Base-by-base conservation (phyloP, 2,113 vertebrate genomes). In the Eolophus roseicapilla region DNA sequence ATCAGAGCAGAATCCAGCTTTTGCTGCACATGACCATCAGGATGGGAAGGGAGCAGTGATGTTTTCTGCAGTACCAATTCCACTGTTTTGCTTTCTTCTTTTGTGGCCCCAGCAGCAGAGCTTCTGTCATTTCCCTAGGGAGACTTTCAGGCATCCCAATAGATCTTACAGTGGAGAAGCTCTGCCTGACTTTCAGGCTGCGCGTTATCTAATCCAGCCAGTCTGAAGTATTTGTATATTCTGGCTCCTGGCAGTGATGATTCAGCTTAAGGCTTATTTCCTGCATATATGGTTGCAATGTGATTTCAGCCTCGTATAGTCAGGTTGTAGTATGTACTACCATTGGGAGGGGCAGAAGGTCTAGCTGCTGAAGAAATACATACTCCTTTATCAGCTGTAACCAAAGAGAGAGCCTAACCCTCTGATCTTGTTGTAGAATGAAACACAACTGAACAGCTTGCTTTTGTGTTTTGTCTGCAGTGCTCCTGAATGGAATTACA, bases 401-500 rank as follows among this genome's bases (percentile, higher is more conserved):
- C 46, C 2, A 1, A 53, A 59, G 27, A 62, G 7, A 55, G 31
- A 78, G 28, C n/a, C 73, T 62, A 83, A 47, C 46, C 49, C n/a
- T 75, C 86, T 81, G 62, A 91, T 64, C 31, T 82, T 11, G 1
- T 65, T 31, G 41, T 19, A 59, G 77, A 85, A 57, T 53, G 49
- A 93, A 83, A 79, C 27, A n/a, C n/a, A 76, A 37, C 71, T 78
- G 41, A 95, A 68, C 19, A 78, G 13, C 33, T 86, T 95, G 62
- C 35, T 62, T 92, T 73, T 95, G 35, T 89, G 82, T 44, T 96
- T 89, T 95, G 57, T 33, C 55, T 75, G 43, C 96, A 99, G 98
- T 65, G 98, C 98, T 33, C 97, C 92, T 2, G 98, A 99, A 88
- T 99, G 99, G 99, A 97, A 97, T 44, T 62, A 95, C 13, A 55